phyloP scores from a whole-genome alignment of 2,113 vertebrate species.

The Nannospalax galili region DNA sequence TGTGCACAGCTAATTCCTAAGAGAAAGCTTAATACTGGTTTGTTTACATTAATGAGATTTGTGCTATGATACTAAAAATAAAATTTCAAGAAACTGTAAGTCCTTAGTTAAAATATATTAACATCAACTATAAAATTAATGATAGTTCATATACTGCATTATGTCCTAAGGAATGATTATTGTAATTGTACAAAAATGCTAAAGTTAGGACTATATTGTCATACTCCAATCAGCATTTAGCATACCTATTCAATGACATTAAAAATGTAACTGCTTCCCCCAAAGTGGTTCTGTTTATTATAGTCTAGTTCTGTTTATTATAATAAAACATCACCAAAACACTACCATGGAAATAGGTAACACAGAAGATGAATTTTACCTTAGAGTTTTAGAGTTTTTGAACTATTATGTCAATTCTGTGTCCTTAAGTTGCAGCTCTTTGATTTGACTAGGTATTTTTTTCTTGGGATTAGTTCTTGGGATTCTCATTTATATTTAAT shows the following conservation, averaged over 20 bases:
- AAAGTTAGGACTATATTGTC: neutral
- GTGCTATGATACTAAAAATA: conserved; percentile 21
- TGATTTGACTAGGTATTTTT: neutral
- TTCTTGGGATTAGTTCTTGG: neutral
- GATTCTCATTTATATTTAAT: neutral
- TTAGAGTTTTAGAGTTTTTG: conserved; percentile 30
- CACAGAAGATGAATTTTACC: neutral
- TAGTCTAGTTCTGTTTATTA: neutral
- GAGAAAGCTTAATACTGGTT: conserved; percentile 2
- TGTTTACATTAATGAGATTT: conserved; percentile 21
- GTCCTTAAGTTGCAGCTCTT: neutral
- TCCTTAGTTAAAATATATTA: neutral
- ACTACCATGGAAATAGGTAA: conserved; percentile 5
- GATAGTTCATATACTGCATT: neutral
- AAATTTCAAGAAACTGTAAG: conserved; percentile 26
- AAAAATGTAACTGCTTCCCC: conserved; percentile 19
- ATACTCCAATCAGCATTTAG: neutral
- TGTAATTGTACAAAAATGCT: conserved; percentile 25
- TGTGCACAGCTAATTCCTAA: neutral
- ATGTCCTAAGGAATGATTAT: neutral
- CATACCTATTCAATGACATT: neutral
- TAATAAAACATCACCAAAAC: neutral
- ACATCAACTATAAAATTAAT: conserved; percentile 24
- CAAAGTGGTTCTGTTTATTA: neutral
- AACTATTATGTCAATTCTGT: neutral